phyloP scores from a whole-genome alignment of 1,140 invertebrate species.

The Bombus cullumanus region DNA sequence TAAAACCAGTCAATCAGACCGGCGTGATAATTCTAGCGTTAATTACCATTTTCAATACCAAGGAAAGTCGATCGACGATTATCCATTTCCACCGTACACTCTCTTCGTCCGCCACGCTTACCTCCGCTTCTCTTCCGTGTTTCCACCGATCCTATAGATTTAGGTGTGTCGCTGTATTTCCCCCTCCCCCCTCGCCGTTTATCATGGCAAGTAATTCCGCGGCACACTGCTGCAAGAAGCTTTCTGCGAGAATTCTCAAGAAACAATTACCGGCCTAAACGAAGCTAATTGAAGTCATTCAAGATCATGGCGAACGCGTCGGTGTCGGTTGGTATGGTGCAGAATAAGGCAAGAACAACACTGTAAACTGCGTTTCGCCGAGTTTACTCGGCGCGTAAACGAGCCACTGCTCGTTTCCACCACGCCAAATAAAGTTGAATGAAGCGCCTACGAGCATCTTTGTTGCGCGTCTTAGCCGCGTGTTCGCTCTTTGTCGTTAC shows the following conservation, averaged over 20 bases:
- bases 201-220: not conserved
- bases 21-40: no score
- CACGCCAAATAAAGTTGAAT: slow-evolving; percentile 57
- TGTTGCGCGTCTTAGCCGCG: slow-evolving; percentile 27
- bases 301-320: slow-evolving; percentile 77
- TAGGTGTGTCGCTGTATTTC: rapidly evolving
- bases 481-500: slow-evolving; percentile 25
- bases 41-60: no score
- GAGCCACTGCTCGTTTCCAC: slow-evolving; percentile 51
- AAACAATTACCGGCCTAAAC: slow-evolving; percentile 79
- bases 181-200: no score
- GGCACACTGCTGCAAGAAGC: slow-evolving; percentile 26
- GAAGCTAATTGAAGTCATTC: slow-evolving; percentile 81
- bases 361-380: slow-evolving; percentile 57
- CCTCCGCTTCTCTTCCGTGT: not conserved
- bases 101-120: no score
- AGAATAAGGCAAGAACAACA: slow-evolving; percentile 34
- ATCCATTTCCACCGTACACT: no score
- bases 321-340: slow-evolving; percentile 56
- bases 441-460: slow-evolving; percentile 51
- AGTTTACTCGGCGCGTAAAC: slow-evolving; percentile 66
- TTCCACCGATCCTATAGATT: not conserved
- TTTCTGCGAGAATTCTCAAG: slow-evolving; percentile 75
- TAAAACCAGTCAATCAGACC: rapidly evolving
- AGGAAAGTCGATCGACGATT: no score